These are phyloP conservation scores for Charanyca ferruginea DNA, from an alignment of 2,888 invertebrate genomes.

Conservation along the genomic window DNA sequence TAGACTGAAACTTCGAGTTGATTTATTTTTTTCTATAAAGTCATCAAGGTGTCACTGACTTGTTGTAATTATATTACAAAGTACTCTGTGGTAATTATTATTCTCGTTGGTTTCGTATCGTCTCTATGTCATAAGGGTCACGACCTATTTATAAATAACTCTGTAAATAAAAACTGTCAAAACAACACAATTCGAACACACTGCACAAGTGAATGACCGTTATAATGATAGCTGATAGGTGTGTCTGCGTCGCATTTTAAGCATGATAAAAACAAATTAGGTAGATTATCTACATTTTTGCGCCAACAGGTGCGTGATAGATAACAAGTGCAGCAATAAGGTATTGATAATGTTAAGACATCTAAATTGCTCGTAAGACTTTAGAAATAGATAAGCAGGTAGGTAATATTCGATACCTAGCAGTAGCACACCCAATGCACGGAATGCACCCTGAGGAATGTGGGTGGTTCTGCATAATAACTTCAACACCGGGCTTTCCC, in stretches of 20 bases:
- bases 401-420: background rate
- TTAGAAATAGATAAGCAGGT: background rate
- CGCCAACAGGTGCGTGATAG: conserved; percentile 20
- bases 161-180: background rate
- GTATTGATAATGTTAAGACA: conserved; percentile 16
- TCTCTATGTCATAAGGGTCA: conserved; percentile 10
- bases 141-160: conserved; percentile 28
- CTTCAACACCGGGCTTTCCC: background rate
- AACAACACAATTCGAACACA: conserved; percentile 12
- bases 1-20: background rate
- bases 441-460: background rate
- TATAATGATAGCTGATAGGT: conserved; percentile 12
- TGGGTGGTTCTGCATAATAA: background rate
- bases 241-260: conserved; percentile 18
- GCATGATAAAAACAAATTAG: conserved; percentile 35
- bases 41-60: conserved; percentile 8
- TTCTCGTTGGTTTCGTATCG: conserved; percentile 19
- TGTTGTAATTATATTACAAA: background rate
- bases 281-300: conserved; percentile 27
- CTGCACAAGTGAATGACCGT: conserved; percentile 44
- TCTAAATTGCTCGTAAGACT: background rate
- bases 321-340: conserved; percentile 17
- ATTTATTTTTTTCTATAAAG: conserved; percentile 3
- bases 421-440: background rate
- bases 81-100: too few relatives aligned